These are phyloP conservation scores for Smutsia temminckii DNA, from an alignment of 2,797 vertebrate species.

Conservation along the genomic window DNA sequence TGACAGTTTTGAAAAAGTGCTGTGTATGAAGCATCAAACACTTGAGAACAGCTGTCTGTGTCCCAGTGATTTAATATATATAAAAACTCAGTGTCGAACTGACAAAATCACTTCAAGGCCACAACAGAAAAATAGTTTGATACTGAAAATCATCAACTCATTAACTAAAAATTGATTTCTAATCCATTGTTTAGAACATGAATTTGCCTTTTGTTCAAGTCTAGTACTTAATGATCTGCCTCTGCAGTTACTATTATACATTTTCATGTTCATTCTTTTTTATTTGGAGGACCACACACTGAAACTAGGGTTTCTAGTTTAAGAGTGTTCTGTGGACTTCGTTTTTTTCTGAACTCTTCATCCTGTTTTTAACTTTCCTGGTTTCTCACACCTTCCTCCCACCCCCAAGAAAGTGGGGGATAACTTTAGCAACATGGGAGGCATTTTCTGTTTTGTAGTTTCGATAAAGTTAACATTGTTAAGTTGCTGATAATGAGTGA, in stretches of 20 bases:
- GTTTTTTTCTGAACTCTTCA: background rate
- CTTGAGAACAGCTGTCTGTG: background rate
- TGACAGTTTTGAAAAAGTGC: background rate
- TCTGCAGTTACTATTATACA: background rate
- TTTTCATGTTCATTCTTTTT: background rate
- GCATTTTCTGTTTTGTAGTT: constrained; percentile 1
- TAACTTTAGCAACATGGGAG: background rate
- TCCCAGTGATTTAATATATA: background rate
- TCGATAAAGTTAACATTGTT: background rate
- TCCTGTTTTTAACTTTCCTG: background rate
- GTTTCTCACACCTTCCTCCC: background rate
- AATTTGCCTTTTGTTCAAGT: background rate
- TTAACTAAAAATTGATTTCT: background rate
- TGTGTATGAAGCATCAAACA: background rate
- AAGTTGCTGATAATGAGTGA: background rate
- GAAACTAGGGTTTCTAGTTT: background rate
- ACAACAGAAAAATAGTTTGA: background rate
- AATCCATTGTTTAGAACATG: background rate
- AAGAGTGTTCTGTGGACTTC: background rate
- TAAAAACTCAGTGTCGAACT: constrained; percentile 22
- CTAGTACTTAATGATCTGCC: background rate
- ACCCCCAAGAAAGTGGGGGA: background rate
- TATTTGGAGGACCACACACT: background rate
- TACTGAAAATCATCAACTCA: background rate
- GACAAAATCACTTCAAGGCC: background rate